Percentiles rank a stretch among this genome's conserved stretches.
Evolutionary conservation across 2,888 invertebrate genomes (phyloP).

Genomic region (Nomada ferruginata): DNA sequence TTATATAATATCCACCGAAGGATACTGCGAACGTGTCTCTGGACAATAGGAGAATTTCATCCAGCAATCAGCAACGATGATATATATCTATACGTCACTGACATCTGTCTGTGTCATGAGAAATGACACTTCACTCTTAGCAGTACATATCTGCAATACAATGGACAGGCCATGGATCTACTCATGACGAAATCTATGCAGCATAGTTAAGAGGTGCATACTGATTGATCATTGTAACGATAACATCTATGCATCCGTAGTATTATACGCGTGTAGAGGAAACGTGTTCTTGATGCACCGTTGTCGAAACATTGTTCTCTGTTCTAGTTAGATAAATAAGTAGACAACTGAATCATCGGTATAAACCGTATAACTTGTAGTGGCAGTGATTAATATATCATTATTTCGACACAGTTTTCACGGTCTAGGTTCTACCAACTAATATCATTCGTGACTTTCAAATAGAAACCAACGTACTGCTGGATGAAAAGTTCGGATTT

Average conservation of each 20-base stretch:
- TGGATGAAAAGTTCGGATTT: no score
- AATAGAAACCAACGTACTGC: neutral
- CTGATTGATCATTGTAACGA: constrained; percentile 55
- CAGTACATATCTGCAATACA: constrained; percentile 23
- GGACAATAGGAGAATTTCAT: constrained; percentile 12
- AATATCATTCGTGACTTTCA: neutral
- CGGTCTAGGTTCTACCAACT: neutral
- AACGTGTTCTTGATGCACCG: constrained; percentile 13
- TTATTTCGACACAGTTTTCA: neutral
- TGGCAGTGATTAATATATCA: no score
- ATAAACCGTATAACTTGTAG: no score
- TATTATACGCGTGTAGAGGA: constrained; percentile 11
- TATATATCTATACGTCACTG: constrained; percentile 40
- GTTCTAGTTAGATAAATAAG: constrained; percentile 2
- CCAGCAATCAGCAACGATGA: constrained; percentile 14
- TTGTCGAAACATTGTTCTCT: neutral
- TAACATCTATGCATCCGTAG: constrained; percentile 13
- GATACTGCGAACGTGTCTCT: neutral
- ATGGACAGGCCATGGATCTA: constrained; percentile 14
- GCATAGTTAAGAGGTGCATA: neutral
- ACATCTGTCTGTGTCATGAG: constrained; percentile 43
- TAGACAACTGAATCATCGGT: no score
- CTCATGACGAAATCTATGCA: constrained; percentile 17
- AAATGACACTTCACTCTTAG: constrained; percentile 53
- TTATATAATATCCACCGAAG: no score